These are phyloP conservation scores for Globodera rostochiensis DNA, from an alignment of 1,140 invertebrate genomes.

Conservation along the genomic window DNA sequence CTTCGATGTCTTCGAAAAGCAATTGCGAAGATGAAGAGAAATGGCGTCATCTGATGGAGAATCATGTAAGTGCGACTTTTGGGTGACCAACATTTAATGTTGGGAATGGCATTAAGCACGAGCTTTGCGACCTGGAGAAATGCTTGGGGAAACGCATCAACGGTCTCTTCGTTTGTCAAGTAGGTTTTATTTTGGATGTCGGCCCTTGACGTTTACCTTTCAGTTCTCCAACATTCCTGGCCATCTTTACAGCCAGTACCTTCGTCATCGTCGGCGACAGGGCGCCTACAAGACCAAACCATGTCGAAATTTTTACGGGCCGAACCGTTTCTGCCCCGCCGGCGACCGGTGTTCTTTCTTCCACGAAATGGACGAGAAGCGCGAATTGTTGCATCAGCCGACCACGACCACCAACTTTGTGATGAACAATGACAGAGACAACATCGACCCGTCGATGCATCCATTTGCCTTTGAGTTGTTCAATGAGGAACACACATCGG, in stretches of 20 bases:
- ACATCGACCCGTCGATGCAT: background rate
- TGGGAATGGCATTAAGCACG: background rate
- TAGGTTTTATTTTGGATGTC: background rate
- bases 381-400: background rate
- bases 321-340: background rate
- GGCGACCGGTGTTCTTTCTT: conserved; percentile 12
- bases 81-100: background rate
- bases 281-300: conserved; percentile 17
- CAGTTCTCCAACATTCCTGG: conserved; percentile 22
- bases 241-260: conserved; percentile 17
- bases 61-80: conserved; percentile 3
- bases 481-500: background rate
- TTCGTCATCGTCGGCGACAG: conserved; percentile 21
- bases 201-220: background rate
- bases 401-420: background rate
- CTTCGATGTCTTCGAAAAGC: conserved; percentile 14
- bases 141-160: conserved; percentile 18
- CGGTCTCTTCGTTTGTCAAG: conserved; percentile 18
- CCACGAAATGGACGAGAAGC: conserved; percentile 17
- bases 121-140: conserved; percentile 9
- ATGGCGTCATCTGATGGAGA: conserved; percentile 17
- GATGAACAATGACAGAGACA: background rate
- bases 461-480: background rate
- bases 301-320: conserved; percentile 18
- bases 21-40: conserved; percentile 15